Evolutionary conservation across 2,888 invertebrate species (phyloP).

Genomic region (Tenthredo mesomela): DNA sequence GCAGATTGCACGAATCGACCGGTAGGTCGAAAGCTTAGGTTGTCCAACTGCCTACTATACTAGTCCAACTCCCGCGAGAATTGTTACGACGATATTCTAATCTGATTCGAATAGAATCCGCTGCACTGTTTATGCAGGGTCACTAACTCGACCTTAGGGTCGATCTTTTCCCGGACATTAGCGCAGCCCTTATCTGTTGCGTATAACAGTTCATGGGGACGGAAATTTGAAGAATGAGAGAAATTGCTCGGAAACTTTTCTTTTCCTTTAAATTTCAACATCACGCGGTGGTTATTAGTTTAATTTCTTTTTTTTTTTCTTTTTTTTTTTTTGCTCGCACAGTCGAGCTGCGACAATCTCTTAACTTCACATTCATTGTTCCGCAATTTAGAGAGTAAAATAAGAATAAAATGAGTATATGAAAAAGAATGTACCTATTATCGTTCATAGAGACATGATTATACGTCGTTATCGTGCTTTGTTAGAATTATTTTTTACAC

Average conservation of each 20-base stretch:
- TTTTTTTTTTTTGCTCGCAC: neutral
- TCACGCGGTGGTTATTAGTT: slow-evolving; percentile 35
- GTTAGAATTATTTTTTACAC: neutral
- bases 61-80: neutral
- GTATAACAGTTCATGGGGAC: slow-evolving; percentile 22
- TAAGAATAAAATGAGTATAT: neutral
- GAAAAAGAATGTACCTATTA: neutral
- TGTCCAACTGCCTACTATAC: neutral
- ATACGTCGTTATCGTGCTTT: neutral
- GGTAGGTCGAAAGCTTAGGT: slow-evolving; percentile 11
- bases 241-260: neutral
- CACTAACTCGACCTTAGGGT: slow-evolving; percentile 35
- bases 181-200: slow-evolving; percentile 15
- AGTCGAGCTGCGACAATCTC: neutral
- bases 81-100: slow-evolving; percentile 20
- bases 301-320: neutral
- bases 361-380: neutral
- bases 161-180: slow-evolving; percentile 3
- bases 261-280: neutral
- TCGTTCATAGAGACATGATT: neutral
- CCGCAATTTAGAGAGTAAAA: neutral
- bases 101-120: slow-evolving; percentile 27
- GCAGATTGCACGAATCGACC: slow-evolving; percentile 50
- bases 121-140: slow-evolving; percentile 39
- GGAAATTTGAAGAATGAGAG: neutral